A percentile compares a stretch with the other conserved stretches of the same genome.
Conservation (phyloP, 2,888 invertebrate species). For the Acrobasis suavella region DNA sequence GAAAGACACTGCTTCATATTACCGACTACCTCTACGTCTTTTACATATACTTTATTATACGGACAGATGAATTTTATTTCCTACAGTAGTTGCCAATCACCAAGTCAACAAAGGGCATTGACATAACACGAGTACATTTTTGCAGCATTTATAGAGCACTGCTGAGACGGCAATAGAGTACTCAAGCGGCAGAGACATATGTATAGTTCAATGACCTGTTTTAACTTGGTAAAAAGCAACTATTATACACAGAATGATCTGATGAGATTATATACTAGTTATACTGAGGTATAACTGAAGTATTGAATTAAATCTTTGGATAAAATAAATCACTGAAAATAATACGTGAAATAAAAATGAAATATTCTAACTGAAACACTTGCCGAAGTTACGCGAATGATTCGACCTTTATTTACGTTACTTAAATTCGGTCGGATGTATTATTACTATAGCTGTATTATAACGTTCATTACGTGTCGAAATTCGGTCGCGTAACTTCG, state of each 20-base stretch:
- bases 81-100: slow-evolving; percentile 2
- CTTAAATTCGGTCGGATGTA: too few relatives aligned
- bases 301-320: slow-evolving; percentile 52
- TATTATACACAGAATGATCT: slow-evolving; percentile 18
- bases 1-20: slow-evolving; percentile 48
- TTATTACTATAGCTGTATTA: too few relatives aligned
- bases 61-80: slow-evolving; percentile 27
- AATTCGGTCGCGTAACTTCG: slow-evolving; percentile 1
- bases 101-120: not conserved
- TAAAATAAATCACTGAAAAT: slow-evolving; percentile 45
- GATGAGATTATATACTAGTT: slow-evolving; percentile 32
- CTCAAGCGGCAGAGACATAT: not conserved
- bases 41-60: slow-evolving; percentile 37
- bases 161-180: not conserved
- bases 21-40: slow-evolving; percentile 40
- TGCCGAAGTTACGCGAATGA: not conserved
- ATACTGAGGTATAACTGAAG: slow-evolving; percentile 45
- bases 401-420: too few relatives aligned
- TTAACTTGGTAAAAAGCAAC: slow-evolving; percentile 26
- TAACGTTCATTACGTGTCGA: too few relatives aligned
- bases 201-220: not conserved
- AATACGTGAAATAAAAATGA: slow-evolving; percentile 32
- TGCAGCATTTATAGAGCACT: not conserved
- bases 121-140: not conserved
- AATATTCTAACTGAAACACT: not conserved